A percentile compares a stretch with the other conserved stretches of the same genome.
Conservation (phyloP, 2,113 vertebrate genomes). For the Isichthys henryi region DNA sequence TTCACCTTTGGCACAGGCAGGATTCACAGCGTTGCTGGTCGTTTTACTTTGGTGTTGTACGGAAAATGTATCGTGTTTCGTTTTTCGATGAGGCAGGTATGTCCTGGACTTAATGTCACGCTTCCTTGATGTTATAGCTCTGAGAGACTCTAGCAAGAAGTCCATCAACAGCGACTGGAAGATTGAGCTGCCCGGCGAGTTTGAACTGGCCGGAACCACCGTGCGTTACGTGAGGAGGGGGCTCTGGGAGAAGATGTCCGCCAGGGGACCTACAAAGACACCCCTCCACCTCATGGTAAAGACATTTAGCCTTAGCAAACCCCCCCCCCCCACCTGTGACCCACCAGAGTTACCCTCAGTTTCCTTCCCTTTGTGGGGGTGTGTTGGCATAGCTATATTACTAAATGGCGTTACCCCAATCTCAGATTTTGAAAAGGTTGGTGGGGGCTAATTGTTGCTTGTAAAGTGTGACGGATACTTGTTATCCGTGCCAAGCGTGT, state of each 20-base stretch:
- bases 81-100: not conserved
- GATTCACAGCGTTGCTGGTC: not conserved
- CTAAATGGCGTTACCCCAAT: not conserved
- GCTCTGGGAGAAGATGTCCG: constrained; percentile 97
- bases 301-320: constrained; percentile 39
- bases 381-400: not conserved
- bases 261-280: constrained; percentile 90
- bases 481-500: not conserved
- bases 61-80: too few relatives aligned
- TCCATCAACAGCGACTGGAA: constrained; percentile 99
- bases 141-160: constrained; percentile 84
- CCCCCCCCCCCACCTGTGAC: constrained; percentile 27
- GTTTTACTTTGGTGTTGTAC: not conserved
- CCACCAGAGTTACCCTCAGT: not conserved
- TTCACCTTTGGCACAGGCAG: not conserved
- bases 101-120: not conserved
- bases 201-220: constrained; percentile 91
- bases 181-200: constrained; percentile 95
- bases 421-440: not conserved
- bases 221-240: constrained; percentile 93
- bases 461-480: not conserved
- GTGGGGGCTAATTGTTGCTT: not conserved
- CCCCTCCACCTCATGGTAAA: constrained; percentile 93
- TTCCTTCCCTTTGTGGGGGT: not conserved
- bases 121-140: constrained; percentile 56